Evolutionary conservation across 2,888 invertebrate species (phyloP).

Genomic region (Luperina nickerlii): DNA sequence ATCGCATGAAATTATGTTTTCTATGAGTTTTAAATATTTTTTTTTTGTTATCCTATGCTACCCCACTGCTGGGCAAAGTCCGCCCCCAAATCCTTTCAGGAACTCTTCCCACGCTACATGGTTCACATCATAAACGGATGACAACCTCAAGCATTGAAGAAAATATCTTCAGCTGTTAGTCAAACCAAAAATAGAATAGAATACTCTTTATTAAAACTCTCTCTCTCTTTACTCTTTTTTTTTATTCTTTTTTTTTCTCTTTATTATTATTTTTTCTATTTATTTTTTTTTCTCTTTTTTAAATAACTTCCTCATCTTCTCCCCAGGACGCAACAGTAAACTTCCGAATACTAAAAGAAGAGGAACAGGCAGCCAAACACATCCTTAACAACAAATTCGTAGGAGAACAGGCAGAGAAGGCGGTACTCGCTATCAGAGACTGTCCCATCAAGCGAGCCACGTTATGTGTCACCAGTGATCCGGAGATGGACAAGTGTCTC

Average conservation of each 20-base stretch:
- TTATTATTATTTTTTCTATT: too few species aligned
- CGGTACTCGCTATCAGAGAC: conserved; percentile 93
- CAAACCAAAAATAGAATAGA: not conserved
- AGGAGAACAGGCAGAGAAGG: conserved; percentile 91
- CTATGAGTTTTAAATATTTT: too few species aligned
- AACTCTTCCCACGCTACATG: too few species aligned
- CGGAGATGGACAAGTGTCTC: conserved; percentile 97
- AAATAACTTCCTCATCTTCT: not conserved
- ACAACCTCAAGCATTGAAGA: not conserved
- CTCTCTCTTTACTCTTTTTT: too few species aligned
- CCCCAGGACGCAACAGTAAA: conserved; percentile 93
- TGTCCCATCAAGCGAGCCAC: conserved; percentile 96
- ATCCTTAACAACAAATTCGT: conserved; percentile 92
- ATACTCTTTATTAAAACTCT: too few species aligned
- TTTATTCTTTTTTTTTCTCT: too few species aligned
- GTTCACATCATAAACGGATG: too few species aligned
- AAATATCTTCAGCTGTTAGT: not conserved
- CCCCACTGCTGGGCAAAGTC: too few species aligned
- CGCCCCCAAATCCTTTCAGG: too few species aligned
- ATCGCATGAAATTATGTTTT: too few species aligned
- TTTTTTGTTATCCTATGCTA: too few species aligned
- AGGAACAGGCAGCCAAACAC: conserved; percentile 93
- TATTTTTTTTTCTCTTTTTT: too few species aligned
- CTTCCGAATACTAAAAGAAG: conserved; percentile 92
- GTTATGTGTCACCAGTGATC: conserved; percentile 97